Evolutionary conservation across 2,797 vertebrate genomes (phyloP).

Genomic region (Cynodonichthys magdalenae): DNA sequence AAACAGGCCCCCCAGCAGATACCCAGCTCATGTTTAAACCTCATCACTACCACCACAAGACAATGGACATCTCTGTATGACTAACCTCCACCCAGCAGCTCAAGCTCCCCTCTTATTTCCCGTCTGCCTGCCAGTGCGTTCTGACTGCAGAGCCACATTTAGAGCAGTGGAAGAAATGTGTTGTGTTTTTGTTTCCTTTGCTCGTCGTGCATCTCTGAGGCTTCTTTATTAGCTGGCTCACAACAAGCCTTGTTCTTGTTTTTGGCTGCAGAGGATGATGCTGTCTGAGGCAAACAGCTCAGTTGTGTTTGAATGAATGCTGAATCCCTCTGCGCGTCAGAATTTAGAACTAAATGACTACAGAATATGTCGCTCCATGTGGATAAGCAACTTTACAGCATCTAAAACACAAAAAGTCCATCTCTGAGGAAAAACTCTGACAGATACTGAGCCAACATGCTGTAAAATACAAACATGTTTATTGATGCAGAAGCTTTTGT

Average conservation of each 20-base stretch:
- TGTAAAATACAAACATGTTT: too few relatives aligned
- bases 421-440: too few relatives aligned
- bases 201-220: conserved; percentile 58
- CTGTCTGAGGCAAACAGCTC: conserved; percentile 11
- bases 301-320: too few relatives aligned
- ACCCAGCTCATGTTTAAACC: conserved; percentile 35
- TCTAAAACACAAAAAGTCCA: too few relatives aligned
- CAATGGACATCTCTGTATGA: conserved; percentile 72
- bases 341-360: too few relatives aligned
- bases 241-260: conserved; percentile 61
- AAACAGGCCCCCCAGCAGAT: conserved; percentile 14
- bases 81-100: conserved; percentile 28
- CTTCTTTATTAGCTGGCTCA: conserved; percentile 66
- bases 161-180: conserved; percentile 79
- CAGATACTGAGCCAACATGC: too few relatives aligned
- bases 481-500: too few relatives aligned
- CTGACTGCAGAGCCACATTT: conserved; percentile 68
- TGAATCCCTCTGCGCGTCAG: too few relatives aligned
- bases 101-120: conserved; percentile 33
- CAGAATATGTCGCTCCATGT: neutral
- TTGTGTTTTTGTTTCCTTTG: conserved; percentile 71
- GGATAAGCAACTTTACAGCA: too few relatives aligned
- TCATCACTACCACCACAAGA: conserved; percentile 40
- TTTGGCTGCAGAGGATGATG: conserved; percentile 59
- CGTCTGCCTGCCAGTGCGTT: conserved; percentile 46